phyloP scores from a whole-genome alignment of 2,113 vertebrate genomes.

The Hemichromis elongatus region DNA sequence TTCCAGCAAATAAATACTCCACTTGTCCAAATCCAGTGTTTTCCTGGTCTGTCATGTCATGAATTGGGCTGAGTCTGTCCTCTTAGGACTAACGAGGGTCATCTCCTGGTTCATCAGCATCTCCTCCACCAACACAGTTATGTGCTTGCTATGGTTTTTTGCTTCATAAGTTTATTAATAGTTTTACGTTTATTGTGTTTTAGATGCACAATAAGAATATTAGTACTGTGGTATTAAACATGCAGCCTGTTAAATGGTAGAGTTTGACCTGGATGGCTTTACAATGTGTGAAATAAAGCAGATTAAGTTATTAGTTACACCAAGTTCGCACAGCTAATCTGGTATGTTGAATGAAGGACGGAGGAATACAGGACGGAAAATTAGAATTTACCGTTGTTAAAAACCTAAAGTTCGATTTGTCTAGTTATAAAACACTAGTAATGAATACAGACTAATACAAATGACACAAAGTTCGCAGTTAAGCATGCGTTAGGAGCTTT shows the following conservation, averaged over 20 bases:
- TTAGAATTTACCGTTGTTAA: not conserved
- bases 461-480: not conserved
- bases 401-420: not conserved
- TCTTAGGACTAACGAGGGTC: not conserved
- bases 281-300: not conserved
- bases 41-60: not conserved
- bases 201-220: not conserved
- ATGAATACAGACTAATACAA: not conserved
- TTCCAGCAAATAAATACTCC: not conserved
- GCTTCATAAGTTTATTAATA: not conserved
- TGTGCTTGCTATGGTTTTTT: not conserved
- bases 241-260: not conserved
- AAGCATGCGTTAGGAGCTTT: not conserved
- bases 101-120: not conserved
- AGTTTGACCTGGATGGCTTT: not conserved
- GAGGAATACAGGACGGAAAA: not conserved
- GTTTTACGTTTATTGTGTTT: not conserved
- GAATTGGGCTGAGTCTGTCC: not conserved
- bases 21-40: not conserved
- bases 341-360: not conserved
- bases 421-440: not conserved
- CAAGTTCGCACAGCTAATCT: not conserved
- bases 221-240: not conserved
- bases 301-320: not conserved
- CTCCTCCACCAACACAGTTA: not conserved